Percentiles rank a stretch among this genome's conserved stretches.
Evolutionary conservation across 2,888 invertebrate species (phyloP).

Genomic region (Trachelus iudaicus): DNA sequence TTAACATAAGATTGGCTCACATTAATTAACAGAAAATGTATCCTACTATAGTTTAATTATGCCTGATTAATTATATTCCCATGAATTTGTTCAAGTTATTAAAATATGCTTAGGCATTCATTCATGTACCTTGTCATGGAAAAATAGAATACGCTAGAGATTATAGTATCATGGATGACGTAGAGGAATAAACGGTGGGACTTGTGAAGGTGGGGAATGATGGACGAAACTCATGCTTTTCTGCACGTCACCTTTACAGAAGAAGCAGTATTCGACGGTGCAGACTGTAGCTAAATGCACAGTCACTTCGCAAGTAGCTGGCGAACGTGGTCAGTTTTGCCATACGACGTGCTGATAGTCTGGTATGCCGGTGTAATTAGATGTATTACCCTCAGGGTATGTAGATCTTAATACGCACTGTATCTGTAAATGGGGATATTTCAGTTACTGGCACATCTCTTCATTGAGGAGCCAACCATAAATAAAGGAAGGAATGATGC

Average conservation of each 20-base stretch:
- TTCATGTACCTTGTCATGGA: neutral
- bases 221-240: neutral
- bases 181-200: neutral
- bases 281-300: neutral
- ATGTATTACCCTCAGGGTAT: neutral
- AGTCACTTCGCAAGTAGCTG: neutral
- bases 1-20: no score
- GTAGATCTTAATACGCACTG: neutral
- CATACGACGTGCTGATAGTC: neutral
- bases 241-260: neutral
- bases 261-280: neutral
- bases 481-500: no score
- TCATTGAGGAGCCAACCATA: no score
- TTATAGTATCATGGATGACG: neutral
- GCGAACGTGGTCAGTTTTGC: neutral
- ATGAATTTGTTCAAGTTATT: neutral
- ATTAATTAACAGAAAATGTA: no score
- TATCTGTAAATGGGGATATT: neutral
- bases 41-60: neutral
- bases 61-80: neutral
- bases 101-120: neutral
- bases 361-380: neutral
- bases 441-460: no score
- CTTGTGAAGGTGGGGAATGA: neutral
- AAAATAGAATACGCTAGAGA: neutral